A percentile compares a stretch with the other conserved stretches of the same genome.
Conservation (phyloP, 2,888 invertebrate genomes). For the Seira musarum region DNA sequence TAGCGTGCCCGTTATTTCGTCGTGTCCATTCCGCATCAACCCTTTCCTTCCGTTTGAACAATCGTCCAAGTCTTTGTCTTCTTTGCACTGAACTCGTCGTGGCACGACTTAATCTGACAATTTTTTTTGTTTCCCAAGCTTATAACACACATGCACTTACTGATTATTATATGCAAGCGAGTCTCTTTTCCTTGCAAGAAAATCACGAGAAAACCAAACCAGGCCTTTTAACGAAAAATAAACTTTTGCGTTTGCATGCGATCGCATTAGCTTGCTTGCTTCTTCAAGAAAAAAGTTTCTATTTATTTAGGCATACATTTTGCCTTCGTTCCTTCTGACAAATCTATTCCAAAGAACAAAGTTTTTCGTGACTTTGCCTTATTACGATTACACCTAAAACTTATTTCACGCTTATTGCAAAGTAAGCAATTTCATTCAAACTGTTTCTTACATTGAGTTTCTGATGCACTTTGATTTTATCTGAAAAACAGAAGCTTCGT, state of each 20-base stretch:
- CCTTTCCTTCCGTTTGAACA: neutral
- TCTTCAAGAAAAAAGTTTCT: neutral
- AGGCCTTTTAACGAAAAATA: neutral
- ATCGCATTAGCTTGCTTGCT: slow-evolving; percentile 3
- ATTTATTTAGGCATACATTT: no score
- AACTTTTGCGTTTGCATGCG: neutral
- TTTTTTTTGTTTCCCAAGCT: no score
- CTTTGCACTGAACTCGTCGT: no score
- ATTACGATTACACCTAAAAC: neutral
- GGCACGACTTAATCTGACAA: no score
- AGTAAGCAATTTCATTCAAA: neutral
- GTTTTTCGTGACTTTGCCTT: slow-evolving; percentile 4
- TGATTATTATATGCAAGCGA: no score
- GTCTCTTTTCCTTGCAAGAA: no score
- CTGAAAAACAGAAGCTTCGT: neutral
- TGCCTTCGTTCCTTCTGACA: neutral
- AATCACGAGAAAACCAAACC: neutral
- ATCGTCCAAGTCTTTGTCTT: neutral
- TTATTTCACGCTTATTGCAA: neutral
- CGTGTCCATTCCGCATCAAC: neutral
- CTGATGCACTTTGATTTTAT: neutral
- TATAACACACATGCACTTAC: no score
- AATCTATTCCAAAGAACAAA: neutral
- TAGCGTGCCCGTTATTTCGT: neutral
- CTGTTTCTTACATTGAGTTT: neutral